A percentile compares a stretch with the other conserved stretches of the same genome.
These are phyloP conservation scores for Coptotermes formosanus DNA, from an alignment of 1,140 invertebrate genomes.

Conservation along the genomic window DNA sequence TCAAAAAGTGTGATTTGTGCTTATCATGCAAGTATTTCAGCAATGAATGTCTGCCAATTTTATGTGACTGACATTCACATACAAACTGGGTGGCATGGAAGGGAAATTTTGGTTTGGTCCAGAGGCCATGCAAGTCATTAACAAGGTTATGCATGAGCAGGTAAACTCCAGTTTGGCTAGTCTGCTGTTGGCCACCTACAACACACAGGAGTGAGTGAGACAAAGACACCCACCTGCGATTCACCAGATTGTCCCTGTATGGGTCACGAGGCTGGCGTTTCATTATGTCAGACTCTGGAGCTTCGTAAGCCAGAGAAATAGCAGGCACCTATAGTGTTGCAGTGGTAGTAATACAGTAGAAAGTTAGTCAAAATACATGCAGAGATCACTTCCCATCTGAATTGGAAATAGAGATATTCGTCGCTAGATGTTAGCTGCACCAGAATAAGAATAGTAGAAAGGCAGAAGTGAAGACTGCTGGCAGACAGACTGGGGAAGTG, in stretches of 20 bases:
- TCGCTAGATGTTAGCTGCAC: slow-evolving; percentile 29
- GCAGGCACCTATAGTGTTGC: slow-evolving; percentile 73
- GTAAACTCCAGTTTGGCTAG: background rate
- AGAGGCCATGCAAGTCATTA: background rate
- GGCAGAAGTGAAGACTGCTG: slow-evolving; percentile 26
- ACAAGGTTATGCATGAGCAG: background rate
- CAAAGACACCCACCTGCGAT: slow-evolving; percentile 70
- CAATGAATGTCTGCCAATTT: background rate
- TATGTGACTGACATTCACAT: background rate
- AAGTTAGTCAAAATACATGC: slow-evolving; percentile 32
- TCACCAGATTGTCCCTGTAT: slow-evolving; percentile 91
- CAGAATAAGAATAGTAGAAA: slow-evolving; percentile 21
- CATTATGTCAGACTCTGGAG: slow-evolving; percentile 96
- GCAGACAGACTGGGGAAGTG: background rate
- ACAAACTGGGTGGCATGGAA: background rate
- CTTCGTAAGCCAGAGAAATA: slow-evolving; percentile 95
- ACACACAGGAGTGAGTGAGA: slow-evolving; percentile 22
- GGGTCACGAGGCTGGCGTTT: slow-evolving; percentile 93
- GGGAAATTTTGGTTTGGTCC: background rate
- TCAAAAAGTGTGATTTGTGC: background rate
- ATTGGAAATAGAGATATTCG: slow-evolving; percentile 19
- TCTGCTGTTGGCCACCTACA: slow-evolving; percentile 20
- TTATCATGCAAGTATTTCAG: slow-evolving; percentile 21
- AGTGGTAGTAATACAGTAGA: slow-evolving; percentile 35
- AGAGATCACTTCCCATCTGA: slow-evolving; percentile 18